Percentiles rank a stretch among this genome's conserved stretches.
Evolutionary conservation across 2,113 vertebrate genomes (phyloP).

Genomic region (Formicarius rufipectus): DNA sequence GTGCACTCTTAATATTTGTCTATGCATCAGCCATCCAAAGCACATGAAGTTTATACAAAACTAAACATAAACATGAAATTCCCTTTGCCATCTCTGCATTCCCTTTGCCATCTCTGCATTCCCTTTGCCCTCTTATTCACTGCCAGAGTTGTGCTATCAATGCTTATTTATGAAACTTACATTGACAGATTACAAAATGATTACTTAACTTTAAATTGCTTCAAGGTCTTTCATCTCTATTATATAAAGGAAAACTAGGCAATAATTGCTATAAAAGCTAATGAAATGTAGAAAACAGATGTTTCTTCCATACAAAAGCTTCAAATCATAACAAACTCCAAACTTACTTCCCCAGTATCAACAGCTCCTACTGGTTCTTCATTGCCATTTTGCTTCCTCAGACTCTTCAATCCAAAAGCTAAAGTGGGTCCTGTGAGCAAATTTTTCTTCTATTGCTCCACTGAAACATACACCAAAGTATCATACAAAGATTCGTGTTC

Average conservation of each 20-base stretch:
- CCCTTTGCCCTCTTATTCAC: neutral
- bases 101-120: neutral
- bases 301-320: neutral
- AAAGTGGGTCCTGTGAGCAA: neutral
- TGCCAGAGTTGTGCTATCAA: neutral
- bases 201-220: neutral
- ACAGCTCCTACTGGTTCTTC: neutral
- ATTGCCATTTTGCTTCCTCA: neutral
- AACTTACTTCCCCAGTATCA: neutral
- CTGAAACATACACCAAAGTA: neutral
- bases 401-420: neutral
- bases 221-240: neutral
- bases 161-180: neutral
- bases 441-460: neutral
- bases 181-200: neutral
- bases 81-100: neutral
- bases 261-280: neutral
- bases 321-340: neutral
- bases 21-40: neutral
- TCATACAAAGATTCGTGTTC: neutral
- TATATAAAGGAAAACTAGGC: neutral
- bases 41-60: neutral
- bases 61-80: neutral
- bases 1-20: neutral
- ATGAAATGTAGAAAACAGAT: neutral